A percentile compares a stretch with the other conserved stretches of the same genome.
These are phyloP conservation scores for Oxyruncus cristatus DNA, from an alignment of 2,113 vertebrate genomes.

Conservation along the genomic window DNA sequence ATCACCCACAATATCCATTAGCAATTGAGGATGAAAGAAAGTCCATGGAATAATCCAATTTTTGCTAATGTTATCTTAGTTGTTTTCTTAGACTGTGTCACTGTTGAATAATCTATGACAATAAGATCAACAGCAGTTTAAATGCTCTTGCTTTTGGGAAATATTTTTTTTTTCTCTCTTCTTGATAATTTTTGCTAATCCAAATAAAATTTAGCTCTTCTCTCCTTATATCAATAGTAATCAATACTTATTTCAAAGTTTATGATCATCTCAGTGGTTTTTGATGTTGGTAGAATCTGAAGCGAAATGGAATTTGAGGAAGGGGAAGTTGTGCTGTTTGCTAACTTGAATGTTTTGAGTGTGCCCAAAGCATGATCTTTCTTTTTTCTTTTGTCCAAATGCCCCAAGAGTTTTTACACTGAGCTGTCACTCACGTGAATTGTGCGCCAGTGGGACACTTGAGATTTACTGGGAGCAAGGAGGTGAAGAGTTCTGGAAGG, in stretches of 20 bases:
- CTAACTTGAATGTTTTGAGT: background rate
- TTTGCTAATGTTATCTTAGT: background rate
- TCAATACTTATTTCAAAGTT: background rate
- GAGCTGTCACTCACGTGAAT: background rate
- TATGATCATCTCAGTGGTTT: background rate
- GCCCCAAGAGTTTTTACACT: background rate
- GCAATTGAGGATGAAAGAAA: background rate
- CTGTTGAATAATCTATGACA: background rate
- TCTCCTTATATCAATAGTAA: background rate
- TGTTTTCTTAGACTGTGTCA: background rate
- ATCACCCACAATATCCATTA: background rate
- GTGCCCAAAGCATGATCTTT: background rate
- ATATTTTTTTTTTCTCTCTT: background rate
- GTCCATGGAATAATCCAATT: background rate
- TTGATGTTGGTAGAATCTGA: background rate
- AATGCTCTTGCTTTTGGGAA: background rate
- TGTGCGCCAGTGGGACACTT: background rate
- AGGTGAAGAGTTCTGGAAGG: background rate
- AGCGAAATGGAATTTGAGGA: background rate
- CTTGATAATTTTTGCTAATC: background rate
- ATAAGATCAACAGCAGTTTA: background rate
- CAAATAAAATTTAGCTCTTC: background rate
- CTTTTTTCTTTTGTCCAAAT: background rate
- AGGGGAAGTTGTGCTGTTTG: background rate
- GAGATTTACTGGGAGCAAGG: background rate